Conservation (phyloP, 2,797 vertebrate genomes). For the Etheostoma nigrum region DNA sequence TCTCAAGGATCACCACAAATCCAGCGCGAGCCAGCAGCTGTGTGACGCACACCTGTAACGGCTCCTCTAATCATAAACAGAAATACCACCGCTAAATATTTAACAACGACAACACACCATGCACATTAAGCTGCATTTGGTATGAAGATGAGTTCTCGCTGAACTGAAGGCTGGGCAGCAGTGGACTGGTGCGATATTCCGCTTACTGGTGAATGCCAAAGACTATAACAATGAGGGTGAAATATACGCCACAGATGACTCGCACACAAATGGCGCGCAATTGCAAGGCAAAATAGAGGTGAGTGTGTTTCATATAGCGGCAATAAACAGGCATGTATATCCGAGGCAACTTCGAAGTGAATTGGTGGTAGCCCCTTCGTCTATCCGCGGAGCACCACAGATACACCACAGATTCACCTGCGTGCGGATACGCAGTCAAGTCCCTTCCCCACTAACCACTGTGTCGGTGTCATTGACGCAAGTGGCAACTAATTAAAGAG, state of each 20-base stretch:
- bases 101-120: background rate
- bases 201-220: conserved; percentile 43
- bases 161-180: background rate
- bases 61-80: conserved; percentile 20
- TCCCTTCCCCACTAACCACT: conserved; percentile 16
- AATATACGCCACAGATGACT: conserved; percentile 60
- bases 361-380: background rate
- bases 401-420: conserved; percentile 56
- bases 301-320: conserved; percentile 1
- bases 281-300: conserved; percentile 17
- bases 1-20: conserved; percentile 9
- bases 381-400: conserved; percentile 7
- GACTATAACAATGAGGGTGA: conserved; percentile 23
- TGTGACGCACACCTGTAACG: conserved; percentile 84
- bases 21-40: conserved; percentile 52
- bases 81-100: background rate
- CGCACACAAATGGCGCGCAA: conserved; percentile 47
- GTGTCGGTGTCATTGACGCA: conserved; percentile 48
- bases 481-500: conserved; percentile 41
- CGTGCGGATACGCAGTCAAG: conserved; percentile 55
- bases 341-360: conserved; percentile 43
- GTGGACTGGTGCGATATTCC: conserved; percentile 7
- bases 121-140: background rate
- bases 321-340: background rate
- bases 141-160: background rate